These are phyloP conservation scores for Cheilinus undulatus DNA, from an alignment of 2,113 vertebrate genomes.

Conservation along the genomic window DNA sequence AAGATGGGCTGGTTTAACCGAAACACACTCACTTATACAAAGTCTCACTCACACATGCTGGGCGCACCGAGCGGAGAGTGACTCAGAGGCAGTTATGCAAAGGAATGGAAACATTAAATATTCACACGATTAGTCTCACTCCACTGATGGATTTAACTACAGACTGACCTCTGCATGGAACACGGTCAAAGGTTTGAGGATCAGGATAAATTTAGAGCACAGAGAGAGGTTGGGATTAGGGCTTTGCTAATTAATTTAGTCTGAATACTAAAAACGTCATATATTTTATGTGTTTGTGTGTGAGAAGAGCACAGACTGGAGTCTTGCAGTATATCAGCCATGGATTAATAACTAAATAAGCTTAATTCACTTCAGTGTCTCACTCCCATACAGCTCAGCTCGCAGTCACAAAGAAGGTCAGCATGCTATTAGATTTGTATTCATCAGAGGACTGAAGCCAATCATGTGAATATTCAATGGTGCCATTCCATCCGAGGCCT, in stretches of 20 bases:
- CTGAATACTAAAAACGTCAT: constrained; percentile 9
- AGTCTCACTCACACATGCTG: constrained; percentile 2
- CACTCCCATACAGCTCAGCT: not conserved
- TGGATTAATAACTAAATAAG: constrained; percentile 45
- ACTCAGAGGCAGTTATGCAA: constrained; percentile 37
- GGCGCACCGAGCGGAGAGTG: constrained; percentile 10
- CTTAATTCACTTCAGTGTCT: constrained; percentile 30
- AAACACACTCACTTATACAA: constrained; percentile 2
- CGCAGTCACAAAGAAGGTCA: constrained; percentile 21
- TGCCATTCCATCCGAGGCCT: not conserved
- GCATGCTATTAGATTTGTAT: constrained; percentile 32
- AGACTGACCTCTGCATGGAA: constrained; percentile 36
- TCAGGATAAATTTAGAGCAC: constrained; percentile 21
- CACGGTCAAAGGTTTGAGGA: constrained; percentile 28
- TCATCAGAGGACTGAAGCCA: constrained; percentile 35
- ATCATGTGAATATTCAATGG: constrained; percentile 47
- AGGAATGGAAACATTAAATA: constrained; percentile 52
- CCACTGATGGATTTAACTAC: constrained; percentile 34
- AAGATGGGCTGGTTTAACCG: constrained; percentile 4
- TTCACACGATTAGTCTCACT: constrained; percentile 42
- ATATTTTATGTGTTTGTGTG: constrained; percentile 10
- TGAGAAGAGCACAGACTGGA: constrained; percentile 7
- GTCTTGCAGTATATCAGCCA: constrained; percentile 16
- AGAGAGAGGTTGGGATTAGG: constrained; percentile 44
- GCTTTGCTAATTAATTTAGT: constrained; percentile 48